These are phyloP conservation scores for Styela plicata DNA, from an alignment of 23 tunicate genomes.

Conservation along the genomic window DNA sequence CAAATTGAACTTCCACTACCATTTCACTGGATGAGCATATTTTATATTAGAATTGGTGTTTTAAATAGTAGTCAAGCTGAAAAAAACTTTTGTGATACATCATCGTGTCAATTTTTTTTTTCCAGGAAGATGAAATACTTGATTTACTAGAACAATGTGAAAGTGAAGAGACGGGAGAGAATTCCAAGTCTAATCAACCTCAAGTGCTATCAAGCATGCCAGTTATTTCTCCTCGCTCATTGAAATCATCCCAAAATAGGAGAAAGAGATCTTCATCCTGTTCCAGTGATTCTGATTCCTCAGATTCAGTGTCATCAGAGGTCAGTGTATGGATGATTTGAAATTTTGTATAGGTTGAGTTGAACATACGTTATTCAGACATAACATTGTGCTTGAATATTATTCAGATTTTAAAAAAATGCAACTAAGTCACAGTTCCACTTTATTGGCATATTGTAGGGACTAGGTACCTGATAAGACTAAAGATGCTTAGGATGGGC, in stretches of 20 bases:
- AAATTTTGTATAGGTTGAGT: no score
- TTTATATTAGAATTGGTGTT: neutral
- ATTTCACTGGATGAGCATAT: no score
- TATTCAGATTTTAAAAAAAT: no score
- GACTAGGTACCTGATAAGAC: no score
- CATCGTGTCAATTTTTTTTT: neutral
- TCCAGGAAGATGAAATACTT: constrained; percentile 62
- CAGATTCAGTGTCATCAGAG: constrained; percentile 26
- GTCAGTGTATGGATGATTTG: no score
- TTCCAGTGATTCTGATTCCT: constrained; percentile 48
- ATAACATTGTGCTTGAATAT: no score
- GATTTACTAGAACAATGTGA: constrained; percentile 77
- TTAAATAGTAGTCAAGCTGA: neutral
- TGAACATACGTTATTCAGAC: no score
- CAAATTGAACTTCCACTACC: no score
- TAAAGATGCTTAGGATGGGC: no score
- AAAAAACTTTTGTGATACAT: neutral
- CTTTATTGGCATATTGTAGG: no score
- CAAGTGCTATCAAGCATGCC: constrained; percentile 76
- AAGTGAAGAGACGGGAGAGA: constrained; percentile 40
- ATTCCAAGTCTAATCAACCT: neutral
- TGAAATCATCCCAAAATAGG: constrained; percentile 29
- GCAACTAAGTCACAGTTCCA: no score
- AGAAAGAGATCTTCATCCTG: constrained; percentile 16
- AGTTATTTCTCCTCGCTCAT: constrained; percentile 40